These are phyloP conservation scores for Neodiprion fabricii DNA, from an alignment of 1,140 invertebrate species.

Conservation along the genomic window DNA sequence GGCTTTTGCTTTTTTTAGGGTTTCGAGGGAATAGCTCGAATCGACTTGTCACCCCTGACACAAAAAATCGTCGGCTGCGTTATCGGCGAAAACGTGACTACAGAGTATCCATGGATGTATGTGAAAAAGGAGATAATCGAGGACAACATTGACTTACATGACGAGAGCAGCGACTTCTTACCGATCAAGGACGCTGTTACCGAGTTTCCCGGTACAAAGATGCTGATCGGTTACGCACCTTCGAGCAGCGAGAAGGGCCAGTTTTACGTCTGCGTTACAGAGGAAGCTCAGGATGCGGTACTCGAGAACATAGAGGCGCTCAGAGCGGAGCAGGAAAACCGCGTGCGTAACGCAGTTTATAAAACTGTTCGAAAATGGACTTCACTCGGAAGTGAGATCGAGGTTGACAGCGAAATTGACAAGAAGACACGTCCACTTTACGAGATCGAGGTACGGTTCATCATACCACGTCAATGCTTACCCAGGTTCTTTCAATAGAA, in stretches of 20 bases:
- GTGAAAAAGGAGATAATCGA: slow-evolving; percentile 68
- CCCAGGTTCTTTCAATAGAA: too few species aligned
- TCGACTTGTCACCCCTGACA: slow-evolving; percentile 52
- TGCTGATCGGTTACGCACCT: slow-evolving; percentile 74
- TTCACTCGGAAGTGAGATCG: slow-evolving; percentile 68
- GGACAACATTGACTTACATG: slow-evolving; percentile 63
- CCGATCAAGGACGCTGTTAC: slow-evolving; percentile 61
- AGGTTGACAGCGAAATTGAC: slow-evolving; percentile 65
- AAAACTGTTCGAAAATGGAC: slow-evolving; percentile 68
- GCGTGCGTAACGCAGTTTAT: slow-evolving; percentile 68
- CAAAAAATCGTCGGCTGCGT: slow-evolving; percentile 62
- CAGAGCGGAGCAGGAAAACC: slow-evolving; percentile 67
- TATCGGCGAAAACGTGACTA: slow-evolving; percentile 66
- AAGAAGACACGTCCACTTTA: slow-evolving; percentile 65
- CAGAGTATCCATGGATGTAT: slow-evolving; percentile 76
- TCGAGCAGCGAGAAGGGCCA: slow-evolving; percentile 67
- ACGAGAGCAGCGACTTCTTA: slow-evolving; percentile 66
- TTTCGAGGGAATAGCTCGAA: slow-evolving; percentile 42
- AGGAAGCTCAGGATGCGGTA: slow-evolving; percentile 57
- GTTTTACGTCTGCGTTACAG: slow-evolving; percentile 74
- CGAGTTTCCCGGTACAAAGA: slow-evolving; percentile 60
- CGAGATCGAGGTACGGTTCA: slow-evolving; percentile 68
- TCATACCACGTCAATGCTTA: slow-evolving; percentile 13
- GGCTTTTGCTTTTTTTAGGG: slow-evolving; percentile 25
- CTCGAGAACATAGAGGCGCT: slow-evolving; percentile 62